Evolutionary conservation across 2,888 invertebrate species (phyloP).

Genomic region (Eupithecia inturbata): DNA sequence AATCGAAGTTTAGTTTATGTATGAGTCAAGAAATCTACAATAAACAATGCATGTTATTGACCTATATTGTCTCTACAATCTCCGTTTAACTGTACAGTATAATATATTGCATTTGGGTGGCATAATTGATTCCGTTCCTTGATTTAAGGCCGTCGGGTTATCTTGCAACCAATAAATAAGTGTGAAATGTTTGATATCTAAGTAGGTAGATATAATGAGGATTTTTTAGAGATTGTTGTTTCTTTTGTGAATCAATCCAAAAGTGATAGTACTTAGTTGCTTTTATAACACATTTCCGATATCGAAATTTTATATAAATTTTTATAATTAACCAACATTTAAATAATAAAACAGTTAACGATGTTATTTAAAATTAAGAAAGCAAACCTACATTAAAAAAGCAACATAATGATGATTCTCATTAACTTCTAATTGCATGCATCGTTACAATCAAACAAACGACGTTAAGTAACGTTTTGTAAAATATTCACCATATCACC

Average conservation of each 20-base stretch:
- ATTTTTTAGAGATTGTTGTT: not conserved
- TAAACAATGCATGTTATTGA: slow-evolving; percentile 12
- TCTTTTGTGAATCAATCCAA: not conserved
- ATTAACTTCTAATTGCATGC: slow-evolving; percentile 25
- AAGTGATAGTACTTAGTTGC: not conserved
- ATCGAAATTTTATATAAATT: not conserved
- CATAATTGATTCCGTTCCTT: slow-evolving; percentile 33
- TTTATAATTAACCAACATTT: slow-evolving; percentile 1
- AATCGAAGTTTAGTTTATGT: not conserved
- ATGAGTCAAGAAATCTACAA: not conserved
- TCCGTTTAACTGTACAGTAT: not conserved
- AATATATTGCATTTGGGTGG: slow-evolving; percentile 24
- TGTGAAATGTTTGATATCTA: slow-evolving; percentile 13
- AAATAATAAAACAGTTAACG: slow-evolving; percentile 10
- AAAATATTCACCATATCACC: slow-evolving; percentile 38
- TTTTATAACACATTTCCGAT: not conserved
- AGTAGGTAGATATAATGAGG: not conserved
- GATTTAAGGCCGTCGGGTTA: slow-evolving; percentile 29
- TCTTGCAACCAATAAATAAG: slow-evolving; percentile 21
- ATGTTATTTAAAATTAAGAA: slow-evolving; percentile 11
- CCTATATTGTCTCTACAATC: slow-evolving; percentile 15
- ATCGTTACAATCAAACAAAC: slow-evolving; percentile 24
- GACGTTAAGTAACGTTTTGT: slow-evolving; percentile 28
- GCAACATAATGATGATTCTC: slow-evolving; percentile 10
- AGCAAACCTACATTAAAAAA: slow-evolving; percentile 12